Percentiles rank a stretch among this genome's conserved stretches.
These are phyloP conservation scores for Epicauta chinensis DNA, from an alignment of 1,140 invertebrate species.

Conservation along the genomic window DNA sequence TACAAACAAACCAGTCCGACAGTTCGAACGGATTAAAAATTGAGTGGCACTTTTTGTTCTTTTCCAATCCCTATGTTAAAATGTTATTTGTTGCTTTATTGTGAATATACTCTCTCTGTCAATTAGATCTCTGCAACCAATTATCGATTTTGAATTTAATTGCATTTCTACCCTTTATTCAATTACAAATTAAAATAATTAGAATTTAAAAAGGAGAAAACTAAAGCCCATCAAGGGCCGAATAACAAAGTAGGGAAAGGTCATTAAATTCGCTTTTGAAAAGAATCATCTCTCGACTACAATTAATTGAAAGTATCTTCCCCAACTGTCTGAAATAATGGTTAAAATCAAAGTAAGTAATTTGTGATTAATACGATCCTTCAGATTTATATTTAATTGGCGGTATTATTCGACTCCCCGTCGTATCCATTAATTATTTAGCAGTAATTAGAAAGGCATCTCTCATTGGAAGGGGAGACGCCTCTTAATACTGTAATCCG, in stretches of 20 bases:
- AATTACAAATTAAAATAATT: too few species aligned
- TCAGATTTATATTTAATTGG: conserved; percentile 25
- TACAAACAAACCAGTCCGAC: conserved; percentile 22
- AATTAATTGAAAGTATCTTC: conserved; percentile 10
- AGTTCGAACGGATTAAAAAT: conserved; percentile 30
- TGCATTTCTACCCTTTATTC: not conserved
- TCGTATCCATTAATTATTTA: conserved; percentile 18
- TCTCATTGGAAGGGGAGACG: conserved; percentile 1
- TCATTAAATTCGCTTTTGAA: too few species aligned
- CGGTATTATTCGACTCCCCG: conserved; percentile 20
- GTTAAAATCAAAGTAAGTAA: conserved; percentile 20
- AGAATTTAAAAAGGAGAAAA: too few species aligned
- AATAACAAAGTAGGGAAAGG: too few species aligned
- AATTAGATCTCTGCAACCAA: not conserved
- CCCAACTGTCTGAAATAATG: conserved; percentile 12
- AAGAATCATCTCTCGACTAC: not conserved
- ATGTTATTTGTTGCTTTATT: conserved; percentile 10
- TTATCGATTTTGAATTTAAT: not conserved
- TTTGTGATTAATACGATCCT: conserved; percentile 21
- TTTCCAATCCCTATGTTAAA: conserved; percentile 13
- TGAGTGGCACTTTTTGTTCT: conserved; percentile 24
- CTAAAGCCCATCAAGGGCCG: too few species aligned
- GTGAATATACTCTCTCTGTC: not conserved
- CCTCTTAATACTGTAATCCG: conserved; percentile 13
- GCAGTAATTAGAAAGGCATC: conserved; percentile 17